Evolutionary conservation across 37 sponge, comb jelly and placozoan species (phyloP).

Genomic region (Corticium candelabrum): DNA sequence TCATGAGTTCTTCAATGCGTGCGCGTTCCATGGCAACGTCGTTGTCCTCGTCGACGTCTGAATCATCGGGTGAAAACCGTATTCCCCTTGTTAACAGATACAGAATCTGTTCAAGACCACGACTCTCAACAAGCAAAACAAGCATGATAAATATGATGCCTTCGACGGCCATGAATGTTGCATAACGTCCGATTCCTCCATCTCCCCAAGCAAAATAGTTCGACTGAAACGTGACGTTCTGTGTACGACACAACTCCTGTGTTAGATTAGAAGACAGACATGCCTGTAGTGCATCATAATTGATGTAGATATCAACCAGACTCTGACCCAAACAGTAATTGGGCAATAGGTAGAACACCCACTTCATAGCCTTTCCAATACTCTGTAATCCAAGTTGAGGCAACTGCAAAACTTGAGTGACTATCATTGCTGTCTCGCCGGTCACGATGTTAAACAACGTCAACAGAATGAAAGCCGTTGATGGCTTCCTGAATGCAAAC

Average conservation of each 20-base stretch:
- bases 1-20: constrained; percentile 14
- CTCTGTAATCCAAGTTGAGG: constrained; percentile 15
- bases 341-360: constrained; percentile 36
- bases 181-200: constrained; percentile 11
- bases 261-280: constrained; percentile 23
- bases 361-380: constrained; percentile 16
- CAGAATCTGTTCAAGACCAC: not conserved
- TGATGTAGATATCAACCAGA: constrained; percentile 42
- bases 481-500: constrained; percentile 65
- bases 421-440: constrained; percentile 57
- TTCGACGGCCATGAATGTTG: constrained; percentile 13
- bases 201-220: constrained; percentile 10
- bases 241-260: not conserved
- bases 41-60: constrained; percentile 36
- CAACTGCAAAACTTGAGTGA: constrained; percentile 34
- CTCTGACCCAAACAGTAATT: constrained; percentile 34
- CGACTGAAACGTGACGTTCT: constrained; percentile 11
- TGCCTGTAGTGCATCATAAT: constrained; percentile 7
- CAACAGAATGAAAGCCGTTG: constrained; percentile 67
- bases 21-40: constrained; percentile 74
- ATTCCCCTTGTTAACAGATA: too few species aligned
- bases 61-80: too few species aligned
- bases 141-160: constrained; percentile 5
- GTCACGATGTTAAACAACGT: constrained; percentile 70
- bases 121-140: not conserved